Evolutionary conservation across 2,113 vertebrate genomes (phyloP).

Genomic region (Suncus etruscus): DNA sequence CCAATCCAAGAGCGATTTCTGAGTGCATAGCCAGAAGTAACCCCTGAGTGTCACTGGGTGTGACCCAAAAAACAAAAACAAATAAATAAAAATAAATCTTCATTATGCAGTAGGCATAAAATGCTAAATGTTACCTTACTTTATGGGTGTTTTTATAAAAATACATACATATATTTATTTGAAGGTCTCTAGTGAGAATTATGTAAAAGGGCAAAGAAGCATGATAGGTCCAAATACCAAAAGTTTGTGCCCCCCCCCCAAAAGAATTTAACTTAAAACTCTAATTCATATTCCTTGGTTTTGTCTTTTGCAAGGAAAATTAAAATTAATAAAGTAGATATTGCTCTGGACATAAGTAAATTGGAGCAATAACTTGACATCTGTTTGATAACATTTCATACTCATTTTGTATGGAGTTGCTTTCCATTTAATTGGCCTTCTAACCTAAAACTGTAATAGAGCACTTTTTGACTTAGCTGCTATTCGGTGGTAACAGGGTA

Average conservation of each 20-base stretch:
- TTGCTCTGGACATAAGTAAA: constrained; percentile 41
- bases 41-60: too few species aligned
- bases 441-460: constrained; percentile 29
- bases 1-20: too few species aligned
- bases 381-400: not conserved
- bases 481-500: not conserved
- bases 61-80: too few species aligned
- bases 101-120: not conserved
- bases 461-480: constrained; percentile 17
- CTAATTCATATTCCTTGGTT: constrained; percentile 40
- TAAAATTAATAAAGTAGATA: not conserved
- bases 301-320: constrained; percentile 37
- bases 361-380: not conserved
- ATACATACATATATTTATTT: constrained; percentile 29
- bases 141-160: constrained; percentile 31
- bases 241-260: too few species aligned
- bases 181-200: not conserved
- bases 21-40: too few species aligned
- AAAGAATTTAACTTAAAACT: not conserved
- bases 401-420: not conserved
- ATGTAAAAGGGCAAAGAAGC: too few species aligned
- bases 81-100: constrained; percentile 22
- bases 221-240: too few species aligned
- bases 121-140: not conserved
- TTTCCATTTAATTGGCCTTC: constrained; percentile 35